Percentiles rank a stretch among this genome's conserved stretches.
Conservation (phyloP, 2,888 invertebrate genomes). For the Ennomos quercinarius region DNA sequence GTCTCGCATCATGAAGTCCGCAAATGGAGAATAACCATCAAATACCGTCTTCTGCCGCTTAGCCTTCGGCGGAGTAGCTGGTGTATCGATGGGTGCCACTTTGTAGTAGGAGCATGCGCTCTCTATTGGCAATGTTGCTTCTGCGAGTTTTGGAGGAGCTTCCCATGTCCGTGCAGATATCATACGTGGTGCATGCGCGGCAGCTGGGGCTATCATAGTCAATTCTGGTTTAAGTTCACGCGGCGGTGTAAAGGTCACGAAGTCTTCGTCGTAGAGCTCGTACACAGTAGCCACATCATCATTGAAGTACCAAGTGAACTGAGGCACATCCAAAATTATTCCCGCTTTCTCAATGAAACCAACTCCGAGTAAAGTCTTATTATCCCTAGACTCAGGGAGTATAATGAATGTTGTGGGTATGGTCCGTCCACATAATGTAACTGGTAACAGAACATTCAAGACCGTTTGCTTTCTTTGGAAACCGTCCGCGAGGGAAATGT, state of each 20-base stretch:
- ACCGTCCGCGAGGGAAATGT: background rate
- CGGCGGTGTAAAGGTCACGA: background rate
- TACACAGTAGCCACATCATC: background rate
- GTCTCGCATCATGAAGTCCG: too few species aligned
- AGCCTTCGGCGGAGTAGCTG: background rate
- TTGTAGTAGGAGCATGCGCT: background rate
- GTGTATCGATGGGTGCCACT: background rate
- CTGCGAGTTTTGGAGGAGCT: background rate
- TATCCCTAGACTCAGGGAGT: background rate
- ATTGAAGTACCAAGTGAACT: background rate
- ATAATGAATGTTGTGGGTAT: background rate
- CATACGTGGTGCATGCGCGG: background rate
- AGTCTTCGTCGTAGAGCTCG: background rate
- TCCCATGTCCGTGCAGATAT: background rate
- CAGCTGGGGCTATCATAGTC: background rate
- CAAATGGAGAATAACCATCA: constrained; percentile 1
- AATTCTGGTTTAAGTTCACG: too few species aligned
- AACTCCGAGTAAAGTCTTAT: background rate
- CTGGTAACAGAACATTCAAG: background rate
- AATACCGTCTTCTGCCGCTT: background rate
- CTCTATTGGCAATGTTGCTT: background rate
- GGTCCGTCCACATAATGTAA: background rate
- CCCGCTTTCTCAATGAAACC: background rate
- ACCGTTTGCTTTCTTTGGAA: background rate
- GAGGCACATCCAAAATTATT: background rate